Conservation (phyloP, 2,113 vertebrate species). For the Morphnarchus princeps region DNA sequence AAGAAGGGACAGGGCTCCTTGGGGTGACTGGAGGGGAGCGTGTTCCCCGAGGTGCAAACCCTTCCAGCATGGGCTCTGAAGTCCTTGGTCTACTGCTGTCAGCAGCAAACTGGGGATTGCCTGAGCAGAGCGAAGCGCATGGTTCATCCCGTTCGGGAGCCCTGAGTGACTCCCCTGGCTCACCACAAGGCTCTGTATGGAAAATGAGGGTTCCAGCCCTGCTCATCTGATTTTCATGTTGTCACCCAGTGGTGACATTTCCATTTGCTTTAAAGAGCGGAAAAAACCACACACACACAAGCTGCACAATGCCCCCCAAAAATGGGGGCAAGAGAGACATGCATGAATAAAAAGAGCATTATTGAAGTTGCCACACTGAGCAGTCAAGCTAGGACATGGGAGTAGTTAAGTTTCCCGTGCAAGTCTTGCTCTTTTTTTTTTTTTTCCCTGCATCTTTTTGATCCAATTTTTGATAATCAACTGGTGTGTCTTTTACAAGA, state of each 20-base stretch:
- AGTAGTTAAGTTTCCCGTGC: background rate
- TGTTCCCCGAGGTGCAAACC: accelerated
- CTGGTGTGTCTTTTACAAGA: background rate
- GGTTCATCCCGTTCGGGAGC: background rate
- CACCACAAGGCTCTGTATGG: background rate
- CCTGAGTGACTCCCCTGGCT: background rate
- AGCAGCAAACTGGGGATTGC: background rate
- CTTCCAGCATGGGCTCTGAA: background rate
- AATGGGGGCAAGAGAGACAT: accelerated
- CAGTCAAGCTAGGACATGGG: background rate
- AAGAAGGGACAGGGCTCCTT: background rate
- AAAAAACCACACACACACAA: too few species aligned
- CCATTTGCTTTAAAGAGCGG: background rate
- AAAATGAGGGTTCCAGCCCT: background rate
- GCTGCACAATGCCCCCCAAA: background rate
- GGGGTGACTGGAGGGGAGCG: background rate
- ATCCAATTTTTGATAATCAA: background rate
- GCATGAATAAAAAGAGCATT: background rate
- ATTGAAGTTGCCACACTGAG: background rate
- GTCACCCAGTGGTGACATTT: background rate
- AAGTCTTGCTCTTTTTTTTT: background rate
- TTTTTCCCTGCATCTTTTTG: background rate
- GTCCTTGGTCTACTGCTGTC: background rate
- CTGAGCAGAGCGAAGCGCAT: background rate
- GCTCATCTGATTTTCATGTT: background rate